Base-by-base conservation (phyloP, 2,797 vertebrate genomes). In the Xerus rutilus region DNA sequence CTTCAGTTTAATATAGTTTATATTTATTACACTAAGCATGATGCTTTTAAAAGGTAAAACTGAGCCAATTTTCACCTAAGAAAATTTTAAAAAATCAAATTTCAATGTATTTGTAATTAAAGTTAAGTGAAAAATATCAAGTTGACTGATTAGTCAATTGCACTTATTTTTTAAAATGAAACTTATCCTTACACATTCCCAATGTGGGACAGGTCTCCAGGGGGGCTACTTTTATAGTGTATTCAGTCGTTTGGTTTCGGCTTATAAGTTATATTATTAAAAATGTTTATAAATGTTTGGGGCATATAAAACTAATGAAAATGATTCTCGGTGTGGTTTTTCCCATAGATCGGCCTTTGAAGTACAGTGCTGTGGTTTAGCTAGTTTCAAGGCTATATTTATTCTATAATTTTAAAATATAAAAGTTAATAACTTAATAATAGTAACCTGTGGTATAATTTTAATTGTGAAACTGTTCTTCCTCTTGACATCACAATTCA, bases 401-500 rank as follows among this genome's bases (percentile, higher is more conserved):
- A 98, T 97, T 97, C 91, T 85, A 96, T 97, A 97, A 98, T 97
- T 97, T 97, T 98, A 96, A 98, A 97, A 96, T 97, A 96, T 98
- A 97, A 97, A 97, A 96, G 73, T 97, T 98, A 98, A 98, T 96
- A 96, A 95, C 97, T 97, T 97, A 98, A 97, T 97, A 90, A 96
- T 90, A 96, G 96, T 69, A 94, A 96, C 97, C 93, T 32, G 96
- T 96, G 95, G 93, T 96, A 59, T 97, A 97, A 98, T 97, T 96
- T 97, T 96, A 96, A 97, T 97, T 97, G 95, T 97, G 97, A 97
- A 97, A 97, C 97, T 93, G 93, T 89, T 94, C 94, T 86, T 94
- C 91, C 91, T 89, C 93, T 96, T 89, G 93, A 96, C 93, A 89
- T 85, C 86, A 74, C 70, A 57, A 92, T 93, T 97, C 93, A 89